Conservation (phyloP, 2,113 vertebrate species). For the Psammodynastes pulverulentus region DNA sequence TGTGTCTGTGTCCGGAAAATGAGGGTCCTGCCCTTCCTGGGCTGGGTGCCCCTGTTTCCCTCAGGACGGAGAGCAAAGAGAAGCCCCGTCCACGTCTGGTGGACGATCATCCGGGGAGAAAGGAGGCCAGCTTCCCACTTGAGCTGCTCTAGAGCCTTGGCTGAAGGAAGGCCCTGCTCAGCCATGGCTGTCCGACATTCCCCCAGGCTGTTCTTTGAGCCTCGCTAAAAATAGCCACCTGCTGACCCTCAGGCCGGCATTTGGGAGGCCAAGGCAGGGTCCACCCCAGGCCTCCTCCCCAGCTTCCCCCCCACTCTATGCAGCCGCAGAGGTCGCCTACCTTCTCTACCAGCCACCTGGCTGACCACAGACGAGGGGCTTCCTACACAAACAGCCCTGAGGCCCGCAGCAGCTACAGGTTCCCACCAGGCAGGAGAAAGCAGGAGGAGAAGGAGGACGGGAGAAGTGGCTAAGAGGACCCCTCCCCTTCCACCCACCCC, state of each 20-base stretch:
- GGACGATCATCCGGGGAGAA: neutral
- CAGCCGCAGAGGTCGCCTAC: neutral
- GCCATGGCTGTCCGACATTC: neutral
- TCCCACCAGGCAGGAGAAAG: conserved; percentile 28
- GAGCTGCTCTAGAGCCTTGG: neutral
- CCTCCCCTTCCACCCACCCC: conserved; percentile 36
- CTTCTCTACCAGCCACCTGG: conserved; percentile 20
- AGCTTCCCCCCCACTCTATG: no score
- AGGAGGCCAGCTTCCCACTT: neutral
- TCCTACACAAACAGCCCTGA: neutral
- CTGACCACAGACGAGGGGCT: neutral
- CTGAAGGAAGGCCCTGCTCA: neutral
- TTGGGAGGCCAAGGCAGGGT: fast-evolving
- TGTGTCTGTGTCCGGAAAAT: neutral
- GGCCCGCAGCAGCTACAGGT: neutral
- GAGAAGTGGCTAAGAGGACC: conserved; percentile 24
- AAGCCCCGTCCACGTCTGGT: neutral
- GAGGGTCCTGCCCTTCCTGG: neutral
- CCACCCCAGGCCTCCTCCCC: neutral
- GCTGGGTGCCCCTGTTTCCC: neutral
- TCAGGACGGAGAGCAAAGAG: neutral
- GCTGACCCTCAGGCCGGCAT: fast-evolving
- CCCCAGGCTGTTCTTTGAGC: neutral
- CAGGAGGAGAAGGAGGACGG: neutral
- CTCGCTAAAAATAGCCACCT: conserved; percentile 45